Evolutionary conservation across 2,113 vertebrate genomes (phyloP).

Genomic region (Microcebus lehilahytsara): DNA sequence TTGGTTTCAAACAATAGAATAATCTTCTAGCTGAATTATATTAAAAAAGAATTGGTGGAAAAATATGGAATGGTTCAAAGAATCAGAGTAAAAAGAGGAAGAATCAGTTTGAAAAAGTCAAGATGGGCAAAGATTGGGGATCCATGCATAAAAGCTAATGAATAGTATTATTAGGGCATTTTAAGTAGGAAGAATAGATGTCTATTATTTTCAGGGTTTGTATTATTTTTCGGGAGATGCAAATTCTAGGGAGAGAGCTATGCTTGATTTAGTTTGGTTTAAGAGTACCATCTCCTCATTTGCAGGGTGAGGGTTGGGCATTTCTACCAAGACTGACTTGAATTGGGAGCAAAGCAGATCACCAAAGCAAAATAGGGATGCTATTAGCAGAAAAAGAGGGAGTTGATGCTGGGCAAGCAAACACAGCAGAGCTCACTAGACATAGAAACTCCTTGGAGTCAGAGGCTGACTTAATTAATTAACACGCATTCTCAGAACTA

Average conservation of each 20-base stretch:
- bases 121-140: neutral
- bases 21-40: neutral
- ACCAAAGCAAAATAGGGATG: neutral
- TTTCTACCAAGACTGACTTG: neutral
- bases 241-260: neutral
- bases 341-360: neutral
- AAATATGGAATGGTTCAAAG: neutral
- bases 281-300: neutral
- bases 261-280: neutral
- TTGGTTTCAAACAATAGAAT: neutral
- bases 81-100: neutral
- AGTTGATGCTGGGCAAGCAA: neutral
- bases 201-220: neutral
- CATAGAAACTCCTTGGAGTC: neutral
- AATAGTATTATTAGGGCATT: neutral
- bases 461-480: neutral
- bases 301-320: neutral
- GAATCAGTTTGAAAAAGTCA: neutral
- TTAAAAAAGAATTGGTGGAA: neutral
- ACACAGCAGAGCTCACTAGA: neutral
- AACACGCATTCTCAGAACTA: neutral
- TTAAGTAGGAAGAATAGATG: neutral
- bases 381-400: neutral
- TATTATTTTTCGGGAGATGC: neutral
- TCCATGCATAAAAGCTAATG: neutral